A percentile compares a stretch with the other conserved stretches of the same genome.
phyloP scores from a whole-genome alignment of 1,140 invertebrate species.

The Platorchestia sp. region DNA sequence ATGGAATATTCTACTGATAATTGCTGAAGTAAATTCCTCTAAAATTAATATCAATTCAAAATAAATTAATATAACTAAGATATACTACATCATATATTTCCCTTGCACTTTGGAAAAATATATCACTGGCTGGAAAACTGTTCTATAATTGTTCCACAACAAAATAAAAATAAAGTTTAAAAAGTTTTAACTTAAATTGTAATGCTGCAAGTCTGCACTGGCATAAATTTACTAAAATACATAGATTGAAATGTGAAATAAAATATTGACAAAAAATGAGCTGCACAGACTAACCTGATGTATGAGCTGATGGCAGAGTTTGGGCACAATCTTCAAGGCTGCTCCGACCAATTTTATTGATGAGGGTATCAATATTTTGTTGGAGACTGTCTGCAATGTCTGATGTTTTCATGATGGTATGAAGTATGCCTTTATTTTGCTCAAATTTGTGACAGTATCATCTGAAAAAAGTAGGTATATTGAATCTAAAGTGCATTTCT shows the following conservation, averaged over 20 bases:
- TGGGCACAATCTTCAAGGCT: conserved; percentile 21
- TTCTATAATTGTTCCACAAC: too few relatives aligned
- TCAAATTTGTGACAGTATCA: background rate
- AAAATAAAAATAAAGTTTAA: too few relatives aligned
- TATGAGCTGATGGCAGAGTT: conserved; percentile 6
- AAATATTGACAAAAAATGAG: too few relatives aligned
- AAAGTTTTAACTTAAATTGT: too few relatives aligned
- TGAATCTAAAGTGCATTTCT: background rate
- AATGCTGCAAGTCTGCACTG: too few relatives aligned
- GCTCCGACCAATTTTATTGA: background rate
- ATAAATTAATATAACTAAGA: background rate
- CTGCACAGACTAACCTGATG: background rate
- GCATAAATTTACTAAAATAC: too few relatives aligned
- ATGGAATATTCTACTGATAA: background rate
- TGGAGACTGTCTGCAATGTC: background rate
- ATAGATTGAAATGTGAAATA: too few relatives aligned
- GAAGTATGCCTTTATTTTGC: background rate
- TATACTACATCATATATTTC: too few relatives aligned
- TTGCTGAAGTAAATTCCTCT: background rate
- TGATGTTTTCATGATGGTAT: background rate
- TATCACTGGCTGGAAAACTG: too few relatives aligned
- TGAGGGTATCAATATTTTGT: background rate
- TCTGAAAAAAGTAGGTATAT: background rate
- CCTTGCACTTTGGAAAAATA: too few relatives aligned
- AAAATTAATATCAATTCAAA: background rate